phyloP scores from a whole-genome alignment of 2,888 invertebrate genomes.

The Cybosia mesomella region DNA sequence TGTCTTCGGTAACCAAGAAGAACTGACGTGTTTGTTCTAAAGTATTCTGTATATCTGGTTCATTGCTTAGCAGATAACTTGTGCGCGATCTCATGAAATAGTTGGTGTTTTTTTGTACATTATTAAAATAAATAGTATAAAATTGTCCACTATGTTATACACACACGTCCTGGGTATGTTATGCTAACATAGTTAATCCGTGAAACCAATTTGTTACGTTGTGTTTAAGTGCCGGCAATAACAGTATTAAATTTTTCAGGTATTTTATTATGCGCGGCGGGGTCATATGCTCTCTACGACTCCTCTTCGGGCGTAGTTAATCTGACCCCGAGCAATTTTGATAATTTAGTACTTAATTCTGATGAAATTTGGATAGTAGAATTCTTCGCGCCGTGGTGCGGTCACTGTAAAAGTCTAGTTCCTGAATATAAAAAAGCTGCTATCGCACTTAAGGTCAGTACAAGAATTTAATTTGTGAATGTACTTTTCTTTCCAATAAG shows the following conservation, averaged over 20 bases:
- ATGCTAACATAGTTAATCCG: constrained; percentile 65
- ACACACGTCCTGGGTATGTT: constrained; percentile 75
- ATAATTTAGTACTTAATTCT: constrained; percentile 92
- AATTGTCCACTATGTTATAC: constrained; percentile 70
- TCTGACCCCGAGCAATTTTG: constrained; percentile 95
- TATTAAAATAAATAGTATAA: constrained; percentile 54
- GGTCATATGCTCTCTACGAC: constrained; percentile 87
- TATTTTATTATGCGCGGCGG: constrained; percentile 71
- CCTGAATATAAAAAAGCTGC: constrained; percentile 98
- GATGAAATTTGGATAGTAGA: constrained; percentile 98
- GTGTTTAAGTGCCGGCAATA: constrained; percentile 38
- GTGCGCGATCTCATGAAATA: constrained; percentile 54
- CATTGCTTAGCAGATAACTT: constrained; percentile 49
- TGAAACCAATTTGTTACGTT: constrained; percentile 53
- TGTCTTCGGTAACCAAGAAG: constrained; percentile 50
- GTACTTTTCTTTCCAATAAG: background rate
- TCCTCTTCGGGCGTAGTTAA: constrained; percentile 93
- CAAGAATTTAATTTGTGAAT: background rate
- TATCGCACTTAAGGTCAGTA: constrained; percentile 93
- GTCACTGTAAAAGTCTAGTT: constrained; percentile 95
- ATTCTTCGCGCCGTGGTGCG: constrained; percentile 99
- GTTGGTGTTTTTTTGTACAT: constrained; percentile 49
- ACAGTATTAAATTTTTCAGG: constrained; percentile 65
- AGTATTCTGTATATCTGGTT: constrained; percentile 17
- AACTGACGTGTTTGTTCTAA: constrained; percentile 76